Base-by-base conservation (phyloP, 2,888 invertebrate genomes). In the Cheilosia vernalis region DNA sequence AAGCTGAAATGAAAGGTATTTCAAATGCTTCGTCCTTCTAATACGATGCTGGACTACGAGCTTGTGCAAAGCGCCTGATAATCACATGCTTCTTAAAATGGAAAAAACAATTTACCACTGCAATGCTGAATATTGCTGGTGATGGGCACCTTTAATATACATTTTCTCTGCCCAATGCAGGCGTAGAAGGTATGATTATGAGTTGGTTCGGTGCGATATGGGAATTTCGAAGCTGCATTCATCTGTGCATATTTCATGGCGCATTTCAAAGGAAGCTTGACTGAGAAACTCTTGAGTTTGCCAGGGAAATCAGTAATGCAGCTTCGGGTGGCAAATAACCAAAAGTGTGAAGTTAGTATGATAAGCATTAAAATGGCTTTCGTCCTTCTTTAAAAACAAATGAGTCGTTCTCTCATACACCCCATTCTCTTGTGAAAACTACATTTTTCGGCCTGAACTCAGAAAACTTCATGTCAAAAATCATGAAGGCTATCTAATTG, bases 1-100 rank as follows among this genome's bases (percentile, higher is more conserved):
- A 81, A 81, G 49, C 56, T 19, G 37, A 81, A 63, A 76, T 69
- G 61, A 4, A 76, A 76, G 44, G 21, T 19, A 19, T 21, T 58
- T 19, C 15, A 9, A 27, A 30, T 4, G 37, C 24, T 61, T 24
- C 56, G 10, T 51, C 27, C 33, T 53, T 44, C 9, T 15, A 27
- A 21, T 40, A 7, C n/a, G 27, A 17, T 13, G 21, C 37, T 13
- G 10, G 9, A 13, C 10, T 37, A 37, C 37, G 13, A 3, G 37
- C 4, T 13, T 1, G 1, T 67, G 13, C 2, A 13, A 21, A 49
- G 19, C 13, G 24, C 42, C 37, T 21, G 42, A 51, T 70, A 63
- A 78, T 69, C 53, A 78, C 47, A 37, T 69, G 24, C 13, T 27
- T 47, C 47, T 60, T 53, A 33, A 33, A 76, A 17, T n/a, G 7